Evolutionary conservation across 37 sponge, comb jelly and placozoan species (phyloP), one percentile per base, ranked within the genome.

Genomic region (Mnemiopsis leidyi): DNA sequence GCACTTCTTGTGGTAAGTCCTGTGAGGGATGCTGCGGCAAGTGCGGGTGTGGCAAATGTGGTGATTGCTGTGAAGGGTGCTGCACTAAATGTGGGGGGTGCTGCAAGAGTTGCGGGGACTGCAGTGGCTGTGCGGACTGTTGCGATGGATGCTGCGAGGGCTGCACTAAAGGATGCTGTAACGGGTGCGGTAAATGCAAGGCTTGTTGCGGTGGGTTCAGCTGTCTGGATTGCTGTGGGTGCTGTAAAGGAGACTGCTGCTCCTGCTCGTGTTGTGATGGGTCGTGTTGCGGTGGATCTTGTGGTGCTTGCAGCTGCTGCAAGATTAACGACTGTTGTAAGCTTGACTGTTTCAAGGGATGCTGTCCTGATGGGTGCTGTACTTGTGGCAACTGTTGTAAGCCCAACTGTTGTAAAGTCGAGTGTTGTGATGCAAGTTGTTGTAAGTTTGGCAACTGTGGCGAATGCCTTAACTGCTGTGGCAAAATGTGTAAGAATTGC

Each of bases 231-330:
- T 71, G 75, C 75, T 71, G 75, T 71, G 75, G 75, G 30, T 71
- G 75, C 75, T 71, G 75, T 71, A 71, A 71, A 25, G 75, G 75
- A 23, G 75, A 71, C n/a, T 71, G 75, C n/a, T 71, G 75, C n/a
- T 3, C 75, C 3, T 71, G 75, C 75, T 29, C 25, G n/a, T 71
- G 75, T 25, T 71, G 75, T 28, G 75, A 71, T 23, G 75, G 75
- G 26, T n/a, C 75, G n/a, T 71, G 75, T 18, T 71, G 75, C 20
- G 75, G 75, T 23, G 75, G 75, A 18, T 71, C 75, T n/a, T 71
- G 75, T 71, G 75, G 75, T 29, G 75, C 75, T n/a, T 71, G 75
- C n/a, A 71, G 20, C n/a, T 71, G 75, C 75, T 71, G 75, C 75
- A 71, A 71, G 30, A 29, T 71, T 23, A 28, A 13, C 75, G 75